Conservation (phyloP, 1,140 invertebrate species). For the Lepidurus couesii region DNA sequence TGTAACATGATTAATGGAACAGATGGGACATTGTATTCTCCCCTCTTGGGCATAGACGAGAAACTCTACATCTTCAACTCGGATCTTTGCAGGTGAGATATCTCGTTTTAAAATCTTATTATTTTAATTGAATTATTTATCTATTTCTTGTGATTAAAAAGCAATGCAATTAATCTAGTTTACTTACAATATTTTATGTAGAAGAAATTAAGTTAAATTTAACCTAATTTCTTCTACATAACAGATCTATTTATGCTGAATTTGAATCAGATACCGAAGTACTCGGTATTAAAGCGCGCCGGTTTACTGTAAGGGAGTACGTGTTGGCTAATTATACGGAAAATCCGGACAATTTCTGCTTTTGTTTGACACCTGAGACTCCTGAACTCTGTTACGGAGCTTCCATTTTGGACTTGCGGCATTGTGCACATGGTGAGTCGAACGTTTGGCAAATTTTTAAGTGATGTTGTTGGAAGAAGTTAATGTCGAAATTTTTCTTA, state of each 20-base stretch:
- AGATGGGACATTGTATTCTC: constrained; percentile 42
- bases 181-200: no score
- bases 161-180: background rate
- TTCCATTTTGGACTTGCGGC: constrained; percentile 27
- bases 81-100: constrained; percentile 41
- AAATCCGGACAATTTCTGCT: constrained; percentile 31
- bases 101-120: background rate
- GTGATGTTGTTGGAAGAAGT: background rate
- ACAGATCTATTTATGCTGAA: constrained; percentile 29
- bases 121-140: background rate
- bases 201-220: no score
- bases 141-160: background rate
- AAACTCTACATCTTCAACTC: constrained; percentile 40
- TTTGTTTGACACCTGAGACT: constrained; percentile 4
- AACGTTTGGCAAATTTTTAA: background rate
- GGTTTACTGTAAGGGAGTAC: constrained; percentile 27
- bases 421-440: constrained; percentile 20
- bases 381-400: constrained; percentile 26
- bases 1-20: constrained; percentile 42
- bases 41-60: constrained; percentile 39
- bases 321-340: constrained; percentile 25
- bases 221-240: background rate
- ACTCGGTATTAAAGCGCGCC: constrained; percentile 26
- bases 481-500: background rate
- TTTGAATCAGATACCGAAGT: constrained; percentile 25